Evolutionary conservation across 2,113 vertebrate species (phyloP), one percentile per base, ranked within the genome.

Genomic region (Falco punctatus): DNA sequence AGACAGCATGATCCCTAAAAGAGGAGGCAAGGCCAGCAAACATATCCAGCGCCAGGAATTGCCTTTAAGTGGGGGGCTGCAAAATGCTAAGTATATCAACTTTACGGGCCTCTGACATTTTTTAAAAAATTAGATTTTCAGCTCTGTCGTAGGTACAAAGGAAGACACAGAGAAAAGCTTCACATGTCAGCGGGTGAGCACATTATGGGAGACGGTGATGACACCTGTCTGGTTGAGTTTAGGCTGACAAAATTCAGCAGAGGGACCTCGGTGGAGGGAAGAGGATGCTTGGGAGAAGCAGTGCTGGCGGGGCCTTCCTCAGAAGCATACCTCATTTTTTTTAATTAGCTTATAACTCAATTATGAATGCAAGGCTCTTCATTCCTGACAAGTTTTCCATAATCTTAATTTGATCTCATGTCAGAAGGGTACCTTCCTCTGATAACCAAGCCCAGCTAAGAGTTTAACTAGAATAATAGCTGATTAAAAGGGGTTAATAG

Each of bases 201-300:
- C 65, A 90, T 96, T 78, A 94, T 86, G 88, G 96, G 79, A 90
- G 96, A 67, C 1, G 3, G 46, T 42, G 92, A 75, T 92, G 98
- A 98, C 98, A 98, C 98, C 98, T 98, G 98, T 98, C 98, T 98
- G 96, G 98, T 98, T 97, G 69, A 62, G 97, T 98, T 98, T 98
- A 93, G 93, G 91, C 97, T 98, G 98, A 98, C 97, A 97, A 97
- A 98, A 90, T 86, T 98, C 98, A 98, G 94, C 97, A 96, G 94
- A 92, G 92, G 96, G 93, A 97, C 97, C 97, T 98, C 97, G 48
- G 95, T 64, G 96, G 38, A 97, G 98, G 98, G 73, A 95, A 79
- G 94, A 96, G 92, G 92, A 74, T 79, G 64, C 32, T 62, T 4
- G 0, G n/a, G 75, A 92, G 72, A 81, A 46, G 67, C 28, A 58